phyloP scores from a whole-genome alignment of 1,140 invertebrate genomes.

The Conus ventricosus region DNA sequence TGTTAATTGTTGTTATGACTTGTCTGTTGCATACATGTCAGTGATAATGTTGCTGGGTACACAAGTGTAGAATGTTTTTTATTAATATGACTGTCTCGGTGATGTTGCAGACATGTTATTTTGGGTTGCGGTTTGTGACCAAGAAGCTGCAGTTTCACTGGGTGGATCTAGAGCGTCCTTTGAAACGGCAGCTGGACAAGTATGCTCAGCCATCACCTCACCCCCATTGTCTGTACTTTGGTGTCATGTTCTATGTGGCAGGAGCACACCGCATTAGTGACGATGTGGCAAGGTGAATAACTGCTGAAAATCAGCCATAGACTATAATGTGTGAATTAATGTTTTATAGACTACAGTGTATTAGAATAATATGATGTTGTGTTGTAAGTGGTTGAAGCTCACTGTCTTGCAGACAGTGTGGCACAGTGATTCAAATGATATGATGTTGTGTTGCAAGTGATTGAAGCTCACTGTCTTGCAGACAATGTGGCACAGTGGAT shows the following conservation, averaged over 20 bases:
- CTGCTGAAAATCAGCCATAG: neutral
- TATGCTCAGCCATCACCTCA: slow-evolving; percentile 79
- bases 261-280: slow-evolving; percentile 81
- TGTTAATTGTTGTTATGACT: too few relatives aligned
- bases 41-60: too few relatives aligned
- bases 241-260: slow-evolving; percentile 95
- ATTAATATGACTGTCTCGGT: neutral
- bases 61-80: too few relatives aligned
- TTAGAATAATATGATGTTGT: neutral
- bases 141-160: slow-evolving; percentile 79
- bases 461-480: too few relatives aligned
- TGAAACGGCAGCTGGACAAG: slow-evolving; percentile 95
- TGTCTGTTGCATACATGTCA: too few relatives aligned
- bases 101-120: slow-evolving; percentile 65
- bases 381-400: too few relatives aligned
- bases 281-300: slow-evolving; percentile 87
- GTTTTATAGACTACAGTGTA: too few relatives aligned
- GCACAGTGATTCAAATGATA: neutral
- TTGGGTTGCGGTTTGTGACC: slow-evolving; percentile 72
- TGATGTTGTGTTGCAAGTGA: too few relatives aligned
- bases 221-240: slow-evolving; percentile 84
- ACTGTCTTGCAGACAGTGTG: too few relatives aligned
- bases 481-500: too few relatives aligned
- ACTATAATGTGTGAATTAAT: too few relatives aligned
- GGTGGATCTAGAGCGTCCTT: slow-evolving; percentile 93